phyloP scores from a whole-genome alignment of 2,113 vertebrate species.

The Antigone vipio region DNA sequence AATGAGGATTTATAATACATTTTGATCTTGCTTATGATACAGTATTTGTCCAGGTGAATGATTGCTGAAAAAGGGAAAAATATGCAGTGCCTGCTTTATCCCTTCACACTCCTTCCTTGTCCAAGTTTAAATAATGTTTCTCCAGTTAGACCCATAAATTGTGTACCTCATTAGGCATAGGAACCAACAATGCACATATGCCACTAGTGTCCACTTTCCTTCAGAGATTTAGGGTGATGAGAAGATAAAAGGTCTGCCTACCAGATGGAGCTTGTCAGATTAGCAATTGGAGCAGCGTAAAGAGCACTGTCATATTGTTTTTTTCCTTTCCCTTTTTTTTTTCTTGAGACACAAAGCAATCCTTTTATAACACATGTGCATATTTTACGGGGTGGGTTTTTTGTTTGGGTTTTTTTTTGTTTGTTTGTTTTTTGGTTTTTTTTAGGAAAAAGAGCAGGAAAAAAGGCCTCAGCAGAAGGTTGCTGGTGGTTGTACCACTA shows the following conservation, averaged over 20 bases:
- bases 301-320: slow-evolving; percentile 60
- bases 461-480: slow-evolving; percentile 73
- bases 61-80: background rate
- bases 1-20: background rate
- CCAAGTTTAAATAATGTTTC: slow-evolving; percentile 4
- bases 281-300: slow-evolving; percentile 72
- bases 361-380: slow-evolving; percentile 71
- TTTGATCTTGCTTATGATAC: background rate
- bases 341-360: slow-evolving; percentile 65
- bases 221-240: slow-evolving; percentile 70
- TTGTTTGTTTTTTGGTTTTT: background rate
- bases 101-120: background rate
- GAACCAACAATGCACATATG: slow-evolving; percentile 69
- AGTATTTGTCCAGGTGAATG: background rate
- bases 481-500: slow-evolving; percentile 61
- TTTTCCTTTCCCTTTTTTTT: background rate
- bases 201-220: slow-evolving; percentile 73
- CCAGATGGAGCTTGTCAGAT: slow-evolving; percentile 84
- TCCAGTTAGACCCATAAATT: slow-evolving; percentile 52
- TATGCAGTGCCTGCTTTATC: background rate
- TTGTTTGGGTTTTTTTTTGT: too few relatives aligned
- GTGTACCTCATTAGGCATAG: slow-evolving; percentile 64
- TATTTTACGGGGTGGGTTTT: slow-evolving; percentile 64
- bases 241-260: slow-evolving; percentile 74
- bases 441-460: background rate